Percentiles rank a stretch among this genome's conserved stretches.
phyloP scores from a whole-genome alignment of 2,888 invertebrate genomes.

The Lapara coniferarum region DNA sequence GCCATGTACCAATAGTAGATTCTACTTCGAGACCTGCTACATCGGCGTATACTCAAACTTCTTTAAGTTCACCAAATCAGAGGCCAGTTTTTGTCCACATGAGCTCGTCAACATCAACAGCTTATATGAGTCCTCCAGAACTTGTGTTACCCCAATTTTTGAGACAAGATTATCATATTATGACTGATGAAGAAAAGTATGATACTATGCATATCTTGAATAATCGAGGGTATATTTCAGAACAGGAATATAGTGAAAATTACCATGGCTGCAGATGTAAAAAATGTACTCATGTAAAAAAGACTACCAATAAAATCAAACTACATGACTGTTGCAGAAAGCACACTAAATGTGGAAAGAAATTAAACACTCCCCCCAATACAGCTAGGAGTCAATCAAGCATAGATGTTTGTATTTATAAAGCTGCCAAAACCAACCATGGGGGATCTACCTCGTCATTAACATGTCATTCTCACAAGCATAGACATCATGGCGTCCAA shows the following conservation, averaged over 20 bases:
- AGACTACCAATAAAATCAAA: constrained; percentile 34
- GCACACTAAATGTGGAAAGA: constrained; percentile 33
- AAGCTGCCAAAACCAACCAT: constrained; percentile 28
- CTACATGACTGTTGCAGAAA: constrained; percentile 28
- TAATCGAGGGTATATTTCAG: constrained; percentile 36
- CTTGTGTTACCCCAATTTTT: constrained; percentile 66
- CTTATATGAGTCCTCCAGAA: constrained; percentile 81
- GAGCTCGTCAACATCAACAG: constrained; percentile 79
- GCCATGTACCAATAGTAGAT: constrained; percentile 44
- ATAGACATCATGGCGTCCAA: neutral
- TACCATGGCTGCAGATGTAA: constrained; percentile 49
- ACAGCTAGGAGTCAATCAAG: constrained; percentile 46
- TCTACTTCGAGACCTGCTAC: constrained; percentile 53
- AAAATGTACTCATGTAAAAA: constrained; percentile 44
- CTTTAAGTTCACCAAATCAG: constrained; percentile 56
- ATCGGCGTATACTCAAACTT: constrained; percentile 71
- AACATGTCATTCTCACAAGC: neutral
- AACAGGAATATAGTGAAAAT: constrained; percentile 41
- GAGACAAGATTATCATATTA: constrained; percentile 44
- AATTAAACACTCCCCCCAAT: constrained; percentile 56
- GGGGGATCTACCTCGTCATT: neutral
- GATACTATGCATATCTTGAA: constrained; percentile 41
- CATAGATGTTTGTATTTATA: constrained; percentile 31
- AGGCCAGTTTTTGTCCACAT: constrained; percentile 68
- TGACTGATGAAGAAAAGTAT: constrained; percentile 48